A percentile compares a stretch with the other conserved stretches of the same genome.
phyloP scores from a whole-genome alignment of 2,113 vertebrate genomes.

The Struthio camelus region DNA sequence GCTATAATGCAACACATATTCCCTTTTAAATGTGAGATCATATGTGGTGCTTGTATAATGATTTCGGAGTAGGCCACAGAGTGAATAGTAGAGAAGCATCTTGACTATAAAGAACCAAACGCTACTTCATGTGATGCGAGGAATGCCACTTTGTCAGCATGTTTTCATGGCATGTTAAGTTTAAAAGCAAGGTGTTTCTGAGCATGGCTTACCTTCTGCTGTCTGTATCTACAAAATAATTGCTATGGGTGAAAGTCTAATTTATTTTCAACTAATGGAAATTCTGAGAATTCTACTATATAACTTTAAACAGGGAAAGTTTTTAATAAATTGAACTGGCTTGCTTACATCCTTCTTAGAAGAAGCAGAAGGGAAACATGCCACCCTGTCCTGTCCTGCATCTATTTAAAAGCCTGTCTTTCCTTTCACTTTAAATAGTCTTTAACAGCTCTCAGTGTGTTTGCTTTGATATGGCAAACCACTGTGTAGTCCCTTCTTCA shows the following conservation, averaged over 20 bases:
- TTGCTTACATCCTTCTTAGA: background rate
- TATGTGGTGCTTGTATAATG: background rate
- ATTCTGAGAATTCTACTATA: background rate
- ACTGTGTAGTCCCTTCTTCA: background rate
- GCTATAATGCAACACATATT: accelerated
- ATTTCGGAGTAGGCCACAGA: background rate
- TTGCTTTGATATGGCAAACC: background rate
- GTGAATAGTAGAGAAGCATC: background rate
- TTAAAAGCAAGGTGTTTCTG: background rate
- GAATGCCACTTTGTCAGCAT: background rate
- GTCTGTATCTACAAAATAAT: background rate
- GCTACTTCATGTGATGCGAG: background rate
- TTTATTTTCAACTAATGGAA: background rate
- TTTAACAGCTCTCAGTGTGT: background rate
- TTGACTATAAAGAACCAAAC: background rate
- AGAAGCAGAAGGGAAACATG: background rate
- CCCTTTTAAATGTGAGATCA: background rate
- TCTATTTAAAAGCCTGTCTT: background rate
- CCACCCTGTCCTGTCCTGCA: background rate
- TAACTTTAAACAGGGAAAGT: background rate
- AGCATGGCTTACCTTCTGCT: background rate
- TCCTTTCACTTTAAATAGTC: background rate
- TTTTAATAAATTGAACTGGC: background rate
- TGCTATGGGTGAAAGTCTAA: background rate
- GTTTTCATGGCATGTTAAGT: background rate